These are phyloP conservation scores for Drosophila neoperkinsi DNA, from an alignment of 2,888 invertebrate species.

Conservation along the genomic window DNA sequence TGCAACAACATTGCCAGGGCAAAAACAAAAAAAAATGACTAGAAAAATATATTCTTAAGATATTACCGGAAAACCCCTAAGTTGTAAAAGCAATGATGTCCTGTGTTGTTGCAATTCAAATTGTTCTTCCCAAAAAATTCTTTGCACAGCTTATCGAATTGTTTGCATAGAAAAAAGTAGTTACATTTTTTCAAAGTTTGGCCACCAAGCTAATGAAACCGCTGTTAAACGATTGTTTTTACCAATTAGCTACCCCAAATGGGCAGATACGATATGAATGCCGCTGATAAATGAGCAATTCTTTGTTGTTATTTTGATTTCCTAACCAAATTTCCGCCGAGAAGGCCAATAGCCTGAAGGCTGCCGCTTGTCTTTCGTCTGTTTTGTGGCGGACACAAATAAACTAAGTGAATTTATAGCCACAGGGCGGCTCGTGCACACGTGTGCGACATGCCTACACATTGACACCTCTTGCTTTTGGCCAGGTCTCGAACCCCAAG, in stretches of 20 bases:
- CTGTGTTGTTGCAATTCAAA: not conserved
- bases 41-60: not conserved
- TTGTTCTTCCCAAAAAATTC: not conserved
- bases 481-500: constrained; percentile 15
- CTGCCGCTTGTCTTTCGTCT: constrained; percentile 19
- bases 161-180: not conserved
- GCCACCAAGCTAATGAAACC: not conserved
- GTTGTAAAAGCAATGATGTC: not conserved
- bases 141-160: not conserved
- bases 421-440: constrained; percentile 55
- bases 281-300: constrained; percentile 68
- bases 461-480: constrained; percentile 68
- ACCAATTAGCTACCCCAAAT: constrained; percentile 58
- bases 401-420: constrained; percentile 71
- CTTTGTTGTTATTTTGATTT: constrained; percentile 74
- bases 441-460: constrained; percentile 78
- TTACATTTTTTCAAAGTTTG: not conserved
- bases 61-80: not conserved
- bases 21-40: not conserved
- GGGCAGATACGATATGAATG: constrained; percentile 30
- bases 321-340: constrained; percentile 72
- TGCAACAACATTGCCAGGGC: not conserved
- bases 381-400: constrained; percentile 44
- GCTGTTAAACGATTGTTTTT: constrained; percentile 2
- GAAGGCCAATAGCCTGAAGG: constrained; percentile 13